These are phyloP conservation scores for Hydrochoerus hydrochaeris DNA, from an alignment of 2,113 vertebrate genomes.

Conservation along the genomic window DNA sequence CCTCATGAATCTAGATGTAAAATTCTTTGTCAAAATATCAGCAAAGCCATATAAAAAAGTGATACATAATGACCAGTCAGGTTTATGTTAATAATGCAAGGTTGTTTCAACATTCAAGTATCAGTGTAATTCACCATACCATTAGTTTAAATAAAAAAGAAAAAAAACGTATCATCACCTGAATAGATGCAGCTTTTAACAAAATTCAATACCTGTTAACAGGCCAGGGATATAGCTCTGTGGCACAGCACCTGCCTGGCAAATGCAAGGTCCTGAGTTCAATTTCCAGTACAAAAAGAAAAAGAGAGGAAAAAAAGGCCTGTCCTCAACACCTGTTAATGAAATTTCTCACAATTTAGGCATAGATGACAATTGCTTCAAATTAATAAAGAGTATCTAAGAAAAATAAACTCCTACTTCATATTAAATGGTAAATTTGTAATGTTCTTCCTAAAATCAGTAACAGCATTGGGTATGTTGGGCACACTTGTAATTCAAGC, in stretches of 20 bases:
- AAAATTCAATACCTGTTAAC: constrained; percentile 20
- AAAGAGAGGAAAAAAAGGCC: too few relatives aligned
- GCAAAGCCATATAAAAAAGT: neutral
- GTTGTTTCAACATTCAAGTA: neutral
- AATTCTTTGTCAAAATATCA: constrained; percentile 40
- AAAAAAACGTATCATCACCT: neutral
- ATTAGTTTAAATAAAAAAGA: neutral
- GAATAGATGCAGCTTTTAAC: neutral
- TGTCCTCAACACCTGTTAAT: neutral
- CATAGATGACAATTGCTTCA: neutral
- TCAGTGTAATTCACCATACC: neutral
- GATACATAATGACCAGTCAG: neutral
- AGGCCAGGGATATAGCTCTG: too few relatives aligned
- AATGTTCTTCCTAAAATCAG: neutral
- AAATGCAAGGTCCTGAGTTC: too few relatives aligned
- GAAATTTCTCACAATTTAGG: constrained; percentile 30
- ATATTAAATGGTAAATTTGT: neutral
- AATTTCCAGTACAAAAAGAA: too few relatives aligned
- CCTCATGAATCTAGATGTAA: neutral
- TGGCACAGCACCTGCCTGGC: too few relatives aligned
- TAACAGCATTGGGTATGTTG: neutral
- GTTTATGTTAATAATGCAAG: neutral
- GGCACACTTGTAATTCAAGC: neutral
- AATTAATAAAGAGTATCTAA: neutral
- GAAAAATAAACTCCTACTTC: neutral